Evolutionary conservation across 2,797 vertebrate genomes (phyloP), one percentile per base, ranked within the genome.

Genomic region (Ciconia nigra): DNA sequence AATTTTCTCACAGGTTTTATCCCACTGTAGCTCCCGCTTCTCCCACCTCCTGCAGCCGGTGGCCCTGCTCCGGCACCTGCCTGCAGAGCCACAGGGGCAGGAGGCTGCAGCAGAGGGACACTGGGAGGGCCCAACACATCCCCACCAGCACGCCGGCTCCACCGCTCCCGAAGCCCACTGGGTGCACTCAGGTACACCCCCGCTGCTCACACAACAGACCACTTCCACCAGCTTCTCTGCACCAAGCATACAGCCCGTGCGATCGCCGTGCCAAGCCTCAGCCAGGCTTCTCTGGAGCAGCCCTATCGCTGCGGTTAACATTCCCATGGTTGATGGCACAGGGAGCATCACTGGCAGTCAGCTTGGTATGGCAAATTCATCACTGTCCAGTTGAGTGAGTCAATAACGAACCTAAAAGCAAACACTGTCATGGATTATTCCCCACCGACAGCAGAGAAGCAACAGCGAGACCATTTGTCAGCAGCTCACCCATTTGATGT

Each of bases 281-380:
- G 59, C 37, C 39, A 3, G 42, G 58, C n/a, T 35, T 10, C 54
- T 41, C 66, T 1, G 2, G 58, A 59, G 47, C 83, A 74, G 73
- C 52, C 42, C 39, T 3, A 2, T 5, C 0, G 0, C 84, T 29
- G 29, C 58, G 8, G n/a, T 16, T 5, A 13, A 44, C 33, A 1
- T 77, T 80, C 42, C 79, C 39, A 4, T 1, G 7, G 37, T 0
- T n/a, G 58, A n/a, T 5, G 33, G 35, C 67, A 31, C 55, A 13
- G 55, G n/a, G 20, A 76, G 29, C 71, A 72, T 35, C 49, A 1
- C 66, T 57, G 62, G 55, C 80, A 58, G 25, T 2, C 92, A 76
- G 46, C 55, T 25, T 4, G 20, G 10, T 7, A 31, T 0, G 3
- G 72, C 79, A 66, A 63, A 85, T 41, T 26, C 69, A 47, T 70